Evolutionary conservation across 2,113 vertebrate species (phyloP), one percentile per base, ranked within the genome.

Genomic region (Myotis lucifugus): DNA sequence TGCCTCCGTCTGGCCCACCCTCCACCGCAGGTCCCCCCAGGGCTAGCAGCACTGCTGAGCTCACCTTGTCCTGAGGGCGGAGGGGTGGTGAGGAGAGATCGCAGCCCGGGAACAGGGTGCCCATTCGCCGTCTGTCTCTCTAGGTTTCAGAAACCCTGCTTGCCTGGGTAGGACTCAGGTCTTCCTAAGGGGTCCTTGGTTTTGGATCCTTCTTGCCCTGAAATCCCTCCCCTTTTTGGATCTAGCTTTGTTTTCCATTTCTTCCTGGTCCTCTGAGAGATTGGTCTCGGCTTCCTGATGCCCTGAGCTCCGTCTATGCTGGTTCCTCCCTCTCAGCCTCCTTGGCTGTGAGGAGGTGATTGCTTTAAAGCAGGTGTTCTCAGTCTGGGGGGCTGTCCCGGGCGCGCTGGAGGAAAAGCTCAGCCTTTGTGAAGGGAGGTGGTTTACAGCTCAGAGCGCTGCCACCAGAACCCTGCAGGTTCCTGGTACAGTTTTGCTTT

Each of bases 61-160:
- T 17, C 12, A 0, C 17, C n/a, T 21, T 5, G 34, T 25, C 0
- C 6, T 23, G 84, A 56, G 12, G 8, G 0, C 0, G 27, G 87
- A n/a, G n/a, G 8, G 76, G 32, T 34, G 25, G 64, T 14, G 34
- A 59, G 48, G 12, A 61, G 25, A 7, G 32, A 32, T 0, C 8
- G n/a, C 0, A 64, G 29, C 64, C 46, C 8, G 23, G 19, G 9
- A 25, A 25, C 0, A 8, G 3, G 1, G 13, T 50, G 46, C 29
- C 40, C 1, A n/a, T 25, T 8, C 48, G 18, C 66, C 19, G 7
- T 46, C 0, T 1, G 37, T 37, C 46, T 83, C 27, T 50, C 42
- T 8, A 12, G 23, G 52, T 42, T 54, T 59, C 82, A 67, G 74
- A 82, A 56, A 25, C 27, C 12, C 12, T 5, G 2, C 29, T 29